A percentile compares a stretch with the other conserved stretches of the same genome.
phyloP scores from a whole-genome alignment of 1,140 invertebrate genomes.

The Radopholus similis region DNA sequence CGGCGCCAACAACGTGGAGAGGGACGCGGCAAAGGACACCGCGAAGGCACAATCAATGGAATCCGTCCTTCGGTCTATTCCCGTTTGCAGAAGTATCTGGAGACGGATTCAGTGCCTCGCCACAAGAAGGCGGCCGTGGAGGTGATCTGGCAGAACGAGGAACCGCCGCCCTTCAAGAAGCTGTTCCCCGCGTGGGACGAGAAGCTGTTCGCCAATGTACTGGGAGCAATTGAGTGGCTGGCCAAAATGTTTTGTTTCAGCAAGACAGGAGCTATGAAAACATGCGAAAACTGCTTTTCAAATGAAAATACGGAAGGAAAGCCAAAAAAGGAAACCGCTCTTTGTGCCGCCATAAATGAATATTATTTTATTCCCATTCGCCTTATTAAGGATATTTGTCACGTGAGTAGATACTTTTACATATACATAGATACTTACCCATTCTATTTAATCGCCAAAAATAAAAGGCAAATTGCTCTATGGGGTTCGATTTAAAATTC shows the following conservation, averaged over 20 bases:
- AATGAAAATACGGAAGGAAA: constrained; percentile 8
- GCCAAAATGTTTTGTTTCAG: constrained; percentile 27
- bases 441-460: too few species aligned
- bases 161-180: constrained; percentile 56
- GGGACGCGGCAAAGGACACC: constrained; percentile 65
- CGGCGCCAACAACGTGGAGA: constrained; percentile 70
- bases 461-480: too few species aligned
- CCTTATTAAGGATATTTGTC: too few species aligned
- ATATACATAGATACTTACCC: too few species aligned
- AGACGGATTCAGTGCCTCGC: constrained; percentile 46
- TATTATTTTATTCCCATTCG: too few species aligned
- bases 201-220: constrained; percentile 51
- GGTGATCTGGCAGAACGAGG: constrained; percentile 51
- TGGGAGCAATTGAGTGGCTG: neutral
- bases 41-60: constrained; percentile 60
- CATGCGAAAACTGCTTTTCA: constrained; percentile 54
- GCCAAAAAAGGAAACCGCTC: too few species aligned
- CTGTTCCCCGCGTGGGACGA: constrained; percentile 57
- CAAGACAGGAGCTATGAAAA: constrained; percentile 39
- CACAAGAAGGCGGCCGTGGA: constrained; percentile 53
- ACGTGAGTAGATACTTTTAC: too few species aligned
- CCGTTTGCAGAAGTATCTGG: constrained; percentile 43
- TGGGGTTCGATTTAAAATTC: too few species aligned
- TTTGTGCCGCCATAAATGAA: too few species aligned
- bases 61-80: neutral